Conservation (phyloP, 2,113 vertebrate species). For the Mesoclemmys tuberculata region DNA sequence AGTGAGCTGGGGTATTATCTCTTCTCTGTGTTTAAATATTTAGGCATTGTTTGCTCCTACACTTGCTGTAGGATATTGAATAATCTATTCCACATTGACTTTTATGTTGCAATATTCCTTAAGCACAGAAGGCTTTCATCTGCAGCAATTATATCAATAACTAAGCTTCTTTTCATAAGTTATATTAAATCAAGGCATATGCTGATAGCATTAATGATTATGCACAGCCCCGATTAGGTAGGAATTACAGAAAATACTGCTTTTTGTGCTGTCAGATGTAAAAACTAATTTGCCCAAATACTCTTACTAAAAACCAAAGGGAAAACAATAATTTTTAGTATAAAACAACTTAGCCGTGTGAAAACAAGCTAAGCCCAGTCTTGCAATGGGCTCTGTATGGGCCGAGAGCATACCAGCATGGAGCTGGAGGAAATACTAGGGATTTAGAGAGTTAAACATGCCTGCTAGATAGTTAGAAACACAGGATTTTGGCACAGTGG, state of each 20-base stretch:
- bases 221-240: constrained; percentile 38
- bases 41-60: constrained; percentile 38
- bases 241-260: constrained; percentile 30
- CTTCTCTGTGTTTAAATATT: constrained; percentile 44
- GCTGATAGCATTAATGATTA: constrained; percentile 47
- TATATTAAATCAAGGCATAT: constrained; percentile 36
- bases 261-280: constrained; percentile 2
- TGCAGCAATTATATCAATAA: constrained; percentile 14
- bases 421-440: not conserved
- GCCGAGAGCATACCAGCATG: not conserved
- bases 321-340: fast-evolving
- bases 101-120: constrained; percentile 40
- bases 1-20: constrained; percentile 12
- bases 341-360: not conserved
- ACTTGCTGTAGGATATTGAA: constrained; percentile 38
- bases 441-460: not conserved
- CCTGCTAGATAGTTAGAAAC: not conserved
- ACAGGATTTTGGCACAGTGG: not conserved
- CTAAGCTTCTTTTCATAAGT: constrained; percentile 58
- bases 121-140: constrained; percentile 25
- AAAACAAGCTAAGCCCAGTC: not conserved
- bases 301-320: not conserved
- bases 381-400: not conserved
- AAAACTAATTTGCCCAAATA: not conserved
- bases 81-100: constrained; percentile 18